Evolutionary conservation across 2,888 invertebrate species (phyloP), one percentile per base, ranked within the genome.

Genomic region (Troglohyphantes excavatus): DNA sequence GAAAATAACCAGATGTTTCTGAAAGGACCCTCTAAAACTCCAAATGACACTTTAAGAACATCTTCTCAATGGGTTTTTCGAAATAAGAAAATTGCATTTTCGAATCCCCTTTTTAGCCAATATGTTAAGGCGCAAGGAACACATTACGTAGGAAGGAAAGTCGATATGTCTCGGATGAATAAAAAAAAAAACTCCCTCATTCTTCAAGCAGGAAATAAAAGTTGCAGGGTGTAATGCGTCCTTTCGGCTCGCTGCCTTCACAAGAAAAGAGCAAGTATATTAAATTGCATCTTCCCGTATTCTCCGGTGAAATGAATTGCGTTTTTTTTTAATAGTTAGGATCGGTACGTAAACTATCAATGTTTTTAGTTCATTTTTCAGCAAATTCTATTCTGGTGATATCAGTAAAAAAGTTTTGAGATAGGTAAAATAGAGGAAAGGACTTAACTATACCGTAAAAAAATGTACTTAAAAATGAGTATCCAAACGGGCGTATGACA

Each of bases 21-120:
- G 70, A 72, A 21, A 72, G 21, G 70, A 19, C 43, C 21, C 43
- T 43, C 6, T 72, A 72, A 23, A 39, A 43, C 21, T 72, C 21
- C 43, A 43, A 43, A 72, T 43, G 43, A 43, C 70, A 72, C 43
- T 39, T 72, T 43, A 21, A 72, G 70, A 72, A 72, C 70, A 23
- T n/a, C 29, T 72, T 17, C 23, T 7, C 43, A 21, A 1, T 21
- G 43, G 23, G 11, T 39, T 1, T 21, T 21, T 39, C 33, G 21
- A 43, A 72, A 43, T 1, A 29, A 67, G 43, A 21, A 72, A 21
- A 43, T 43, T 72, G 43, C 1, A 19, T 23, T 39, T 43, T 43
- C 43, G 7, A 11, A 72, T 21, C 39, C 43, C 23, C 21, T 21
- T 72, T 33, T 19, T 21, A 43, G 23, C 39, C 70, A 21, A 39